Evolutionary conservation across 2,113 vertebrate genomes (phyloP).

Genomic region (Stigmatopora argus): DNA sequence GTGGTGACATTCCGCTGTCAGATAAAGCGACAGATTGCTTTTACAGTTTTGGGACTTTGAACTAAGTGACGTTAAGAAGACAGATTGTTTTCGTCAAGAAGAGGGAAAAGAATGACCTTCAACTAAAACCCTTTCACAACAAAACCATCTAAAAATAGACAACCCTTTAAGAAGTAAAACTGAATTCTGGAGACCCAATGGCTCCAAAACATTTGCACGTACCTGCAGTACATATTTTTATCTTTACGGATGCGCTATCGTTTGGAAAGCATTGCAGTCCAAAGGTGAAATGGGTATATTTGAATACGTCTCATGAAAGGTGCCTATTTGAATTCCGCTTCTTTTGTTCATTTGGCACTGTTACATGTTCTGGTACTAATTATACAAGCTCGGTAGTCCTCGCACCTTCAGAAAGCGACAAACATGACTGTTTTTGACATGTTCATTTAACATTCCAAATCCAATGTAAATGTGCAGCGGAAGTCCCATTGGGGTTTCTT

Average conservation of each 20-base stretch:
- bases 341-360: conserved; percentile 59
- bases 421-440: conserved; percentile 71
- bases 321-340: conserved; percentile 62
- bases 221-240: conserved; percentile 62
- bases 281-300: conserved; percentile 66
- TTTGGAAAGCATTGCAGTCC: conserved; percentile 51
- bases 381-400: conserved; percentile 66
- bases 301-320: conserved; percentile 69
- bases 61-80: conserved; percentile 66
- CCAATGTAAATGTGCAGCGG: conserved; percentile 77
- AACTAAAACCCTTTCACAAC: conserved; percentile 50
- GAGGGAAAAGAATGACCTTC: conserved; percentile 46
- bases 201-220: conserved; percentile 61
- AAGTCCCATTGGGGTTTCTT: conserved; percentile 68
- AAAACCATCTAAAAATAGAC: conserved; percentile 66
- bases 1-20: conserved; percentile 61
- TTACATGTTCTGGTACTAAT: conserved; percentile 69
- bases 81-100: conserved; percentile 70
- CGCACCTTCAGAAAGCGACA: conserved; percentile 58
- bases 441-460: conserved; percentile 76
- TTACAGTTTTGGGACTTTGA: conserved; percentile 68
- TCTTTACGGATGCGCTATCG: conserved; percentile 63
- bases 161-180: conserved; percentile 51
- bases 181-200: conserved; percentile 59
- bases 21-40: conserved; percentile 60